Evolutionary conservation across 2,113 vertebrate species (phyloP), one percentile per base, ranked within the genome.

Genomic region (Oncorhynchus mykiss): DNA sequence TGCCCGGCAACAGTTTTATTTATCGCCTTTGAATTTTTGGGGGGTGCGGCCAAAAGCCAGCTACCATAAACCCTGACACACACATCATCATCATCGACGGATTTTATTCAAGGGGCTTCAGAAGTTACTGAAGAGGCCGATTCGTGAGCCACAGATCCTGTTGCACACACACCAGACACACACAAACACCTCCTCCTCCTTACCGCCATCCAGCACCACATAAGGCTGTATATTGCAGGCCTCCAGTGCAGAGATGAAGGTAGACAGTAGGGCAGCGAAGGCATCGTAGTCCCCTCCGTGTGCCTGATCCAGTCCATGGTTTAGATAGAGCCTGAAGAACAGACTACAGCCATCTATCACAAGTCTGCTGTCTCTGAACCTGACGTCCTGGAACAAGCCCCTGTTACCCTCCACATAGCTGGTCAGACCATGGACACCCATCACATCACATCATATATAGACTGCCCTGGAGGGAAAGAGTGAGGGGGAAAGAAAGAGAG

Each of bases 341-440:
- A 99, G 91, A 76, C 95, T 95, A 88, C 94, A 96, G 51, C 97
- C 97, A 24, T 98, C 97, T 24, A 98, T 94, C 18, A 99, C 86
- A 70, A 98, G 80, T 48, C 89, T 92, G 59, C 93, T 96, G 85
- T 95, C 92, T 80, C 89, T 88, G 78, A 99, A 80, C 67, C 91
- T 95, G 74, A 96, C 60, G 73, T 96, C 92, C 22, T 84, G 85
- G 49, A 97, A 93, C 77, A 96, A 95, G n/a, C 90, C 72, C 2
- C 81, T 90, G 79, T 94, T 91, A 0, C 92, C 91, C 79, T 96
- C 94, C 76, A 98, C 92, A 31, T 93, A 96, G 18, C 92, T 94
- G 59, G 93, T 95, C 34, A 98, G 87, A 2, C 96, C 97, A 1
- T 90, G 94, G 20, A 98, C 89, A 39, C 97, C 97, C 97, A 99